Conservation (phyloP, 2,797 vertebrate genomes). For the Oryzias sinensis region DNA sequence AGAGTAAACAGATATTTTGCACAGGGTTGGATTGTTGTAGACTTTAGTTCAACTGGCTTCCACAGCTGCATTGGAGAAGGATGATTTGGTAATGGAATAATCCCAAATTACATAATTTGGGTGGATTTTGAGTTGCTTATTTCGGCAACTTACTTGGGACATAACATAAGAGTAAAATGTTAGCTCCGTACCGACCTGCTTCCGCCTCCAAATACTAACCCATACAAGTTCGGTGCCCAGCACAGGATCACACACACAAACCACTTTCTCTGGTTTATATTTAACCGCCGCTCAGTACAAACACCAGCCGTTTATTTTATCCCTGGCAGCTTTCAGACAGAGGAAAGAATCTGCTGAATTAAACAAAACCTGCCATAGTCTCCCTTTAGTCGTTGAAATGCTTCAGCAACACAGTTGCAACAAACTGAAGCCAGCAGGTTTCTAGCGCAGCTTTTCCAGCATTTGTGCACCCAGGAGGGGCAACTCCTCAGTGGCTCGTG, state of each 20-base stretch:
- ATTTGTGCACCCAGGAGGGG: conserved; percentile 29
- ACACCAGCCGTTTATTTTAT: background rate
- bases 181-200: background rate
- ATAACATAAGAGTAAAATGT: background rate
- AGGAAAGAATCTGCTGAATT: background rate
- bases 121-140: background rate
- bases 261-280: background rate
- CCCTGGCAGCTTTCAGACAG: background rate
- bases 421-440: conserved; percentile 38
- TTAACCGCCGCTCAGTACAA: background rate
- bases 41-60: too few relatives aligned
- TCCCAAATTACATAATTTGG: background rate
- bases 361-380: background rate
- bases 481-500: conserved; percentile 46
- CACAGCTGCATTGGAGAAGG: background rate
- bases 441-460: conserved; percentile 58
- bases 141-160: background rate
- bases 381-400: conserved; percentile 12
- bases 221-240: background rate
- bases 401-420: conserved; percentile 19
- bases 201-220: background rate
- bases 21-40: too few relatives aligned
- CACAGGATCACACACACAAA: background rate
- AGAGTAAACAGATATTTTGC: too few relatives aligned
- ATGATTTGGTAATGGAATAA: background rate